These are phyloP conservation scores for Forbesichthys papilliferus DNA, from an alignment of 2,113 vertebrate genomes.

Conservation along the genomic window DNA sequence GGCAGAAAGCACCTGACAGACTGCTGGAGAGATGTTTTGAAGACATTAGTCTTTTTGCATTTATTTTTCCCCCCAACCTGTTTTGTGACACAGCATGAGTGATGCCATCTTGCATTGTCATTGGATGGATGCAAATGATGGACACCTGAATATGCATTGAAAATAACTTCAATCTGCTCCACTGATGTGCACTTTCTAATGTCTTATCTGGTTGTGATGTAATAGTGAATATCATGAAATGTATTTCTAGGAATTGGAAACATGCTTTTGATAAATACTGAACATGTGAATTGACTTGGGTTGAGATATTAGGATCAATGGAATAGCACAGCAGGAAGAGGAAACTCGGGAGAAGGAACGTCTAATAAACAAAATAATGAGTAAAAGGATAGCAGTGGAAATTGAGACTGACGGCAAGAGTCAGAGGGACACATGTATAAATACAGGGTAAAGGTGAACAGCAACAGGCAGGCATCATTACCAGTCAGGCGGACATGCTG, in stretches of 20 bases:
- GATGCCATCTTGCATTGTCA: neutral
- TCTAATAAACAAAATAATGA: conserved; percentile 20
- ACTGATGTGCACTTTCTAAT: too few species aligned
- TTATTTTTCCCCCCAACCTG: neutral
- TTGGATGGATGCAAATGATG: too few species aligned
- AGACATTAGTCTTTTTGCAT: neutral
- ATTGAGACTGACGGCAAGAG: conserved; percentile 25
- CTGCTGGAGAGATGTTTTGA: neutral
- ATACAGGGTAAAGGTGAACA: too few species aligned
- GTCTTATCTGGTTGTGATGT: too few species aligned
- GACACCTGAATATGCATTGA: too few species aligned
- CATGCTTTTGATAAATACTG: too few species aligned
- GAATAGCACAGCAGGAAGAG: neutral
- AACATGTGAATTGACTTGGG: neutral
- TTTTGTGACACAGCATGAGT: neutral
- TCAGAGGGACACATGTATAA: neutral
- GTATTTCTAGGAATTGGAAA: too few species aligned
- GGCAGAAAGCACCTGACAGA: conserved; percentile 26
- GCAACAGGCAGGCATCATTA: too few species aligned
- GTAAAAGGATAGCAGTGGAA: conserved; percentile 12
- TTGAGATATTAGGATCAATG: neutral
- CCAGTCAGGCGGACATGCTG: too few species aligned
- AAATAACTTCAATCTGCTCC: too few species aligned
- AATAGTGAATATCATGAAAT: too few species aligned
- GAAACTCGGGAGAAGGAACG: conserved; percentile 20